phyloP scores from a whole-genome alignment of 2,888 invertebrate species.

The Drosophila mercatorum region DNA sequence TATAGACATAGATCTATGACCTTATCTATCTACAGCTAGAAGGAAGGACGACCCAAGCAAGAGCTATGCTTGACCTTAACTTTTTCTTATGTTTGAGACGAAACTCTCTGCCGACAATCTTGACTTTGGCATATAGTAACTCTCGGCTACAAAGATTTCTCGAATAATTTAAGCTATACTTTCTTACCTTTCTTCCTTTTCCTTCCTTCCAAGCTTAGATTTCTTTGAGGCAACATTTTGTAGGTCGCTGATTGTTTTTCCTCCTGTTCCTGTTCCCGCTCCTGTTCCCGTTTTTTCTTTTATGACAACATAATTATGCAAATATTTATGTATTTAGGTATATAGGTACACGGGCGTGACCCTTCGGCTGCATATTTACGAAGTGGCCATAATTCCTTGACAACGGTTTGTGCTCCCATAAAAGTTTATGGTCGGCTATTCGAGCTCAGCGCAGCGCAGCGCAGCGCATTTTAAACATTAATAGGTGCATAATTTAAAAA shows the following conservation, averaged over 20 bases:
- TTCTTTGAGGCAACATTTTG: not conserved
- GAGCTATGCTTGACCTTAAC: not conserved
- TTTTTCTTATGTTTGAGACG: not conserved
- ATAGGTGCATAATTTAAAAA: conserved; percentile 76
- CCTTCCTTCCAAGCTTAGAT: not conserved
- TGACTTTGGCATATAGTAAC: not conserved
- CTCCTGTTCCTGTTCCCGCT: not conserved
- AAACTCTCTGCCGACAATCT: not conserved
- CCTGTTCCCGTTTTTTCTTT: not conserved
- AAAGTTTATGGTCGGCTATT: conserved; percentile 62
- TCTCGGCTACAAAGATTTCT: not conserved
- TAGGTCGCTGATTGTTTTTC: conserved; percentile 13
- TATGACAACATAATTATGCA: conserved; percentile 45
- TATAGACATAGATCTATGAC: not conserved
- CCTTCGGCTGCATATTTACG: conserved; percentile 54
- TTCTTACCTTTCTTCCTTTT: not conserved
- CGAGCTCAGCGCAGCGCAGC: conserved; percentile 5
- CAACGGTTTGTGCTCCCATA: conserved; percentile 52
- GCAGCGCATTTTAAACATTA: conserved; percentile 69
- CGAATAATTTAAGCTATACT: not conserved
- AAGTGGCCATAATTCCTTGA: conserved; percentile 33
- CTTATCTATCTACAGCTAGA: no score
- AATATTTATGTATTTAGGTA: conserved; percentile 49
- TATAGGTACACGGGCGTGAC: conserved; percentile 32
- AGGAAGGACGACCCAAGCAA: no score